Percentiles rank a stretch among this genome's conserved stretches.
phyloP scores from a whole-genome alignment of 2,888 invertebrate genomes.

The Phlogophora meticulosa region DNA sequence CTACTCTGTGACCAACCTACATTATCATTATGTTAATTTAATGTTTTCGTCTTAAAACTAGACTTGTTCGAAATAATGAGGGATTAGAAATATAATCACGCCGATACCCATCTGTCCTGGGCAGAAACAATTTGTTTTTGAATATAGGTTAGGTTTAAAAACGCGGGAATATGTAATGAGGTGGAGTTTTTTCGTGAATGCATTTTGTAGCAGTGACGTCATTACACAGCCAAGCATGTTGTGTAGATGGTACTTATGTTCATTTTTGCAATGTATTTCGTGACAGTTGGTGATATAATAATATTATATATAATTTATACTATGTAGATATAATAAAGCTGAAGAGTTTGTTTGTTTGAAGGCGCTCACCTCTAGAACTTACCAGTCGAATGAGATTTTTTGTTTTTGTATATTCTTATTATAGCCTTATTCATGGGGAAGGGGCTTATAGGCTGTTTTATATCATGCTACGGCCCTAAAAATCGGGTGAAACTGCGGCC shows the following conservation, averaged over 20 bases:
- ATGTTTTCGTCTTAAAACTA: conserved; percentile 76
- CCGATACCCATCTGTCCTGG: conserved; percentile 84
- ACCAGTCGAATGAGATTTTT: too few relatives aligned
- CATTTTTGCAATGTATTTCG: background rate
- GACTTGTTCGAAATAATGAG: conserved; percentile 77
- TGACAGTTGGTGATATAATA: background rate
- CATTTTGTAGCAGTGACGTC: conserved; percentile 55
- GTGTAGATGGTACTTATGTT: background rate
- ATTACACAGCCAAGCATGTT: conserved; percentile 18
- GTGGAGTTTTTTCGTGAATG: conserved; percentile 53
- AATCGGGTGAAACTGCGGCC: too few relatives aligned
- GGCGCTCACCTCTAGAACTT: too few relatives aligned
- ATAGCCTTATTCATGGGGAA: too few relatives aligned
- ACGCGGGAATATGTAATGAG: conserved; percentile 64
- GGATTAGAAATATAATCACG: conserved; percentile 79
- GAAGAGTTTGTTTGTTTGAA: too few relatives aligned
- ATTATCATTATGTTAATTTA: conserved; percentile 87
- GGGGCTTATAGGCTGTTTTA: too few relatives aligned
- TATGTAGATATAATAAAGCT: too few relatives aligned
- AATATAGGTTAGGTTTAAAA: conserved; percentile 74
- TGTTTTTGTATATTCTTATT: too few relatives aligned
- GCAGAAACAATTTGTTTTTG: conserved; percentile 72
- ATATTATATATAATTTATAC: background rate
- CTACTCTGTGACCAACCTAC: conserved; percentile 65
- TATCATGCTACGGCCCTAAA: too few relatives aligned